Evolutionary conservation across 1,140 invertebrate genomes (phyloP), one percentile per base, ranked within the genome.

Genomic region (Zaprionus ornatus): DNA sequence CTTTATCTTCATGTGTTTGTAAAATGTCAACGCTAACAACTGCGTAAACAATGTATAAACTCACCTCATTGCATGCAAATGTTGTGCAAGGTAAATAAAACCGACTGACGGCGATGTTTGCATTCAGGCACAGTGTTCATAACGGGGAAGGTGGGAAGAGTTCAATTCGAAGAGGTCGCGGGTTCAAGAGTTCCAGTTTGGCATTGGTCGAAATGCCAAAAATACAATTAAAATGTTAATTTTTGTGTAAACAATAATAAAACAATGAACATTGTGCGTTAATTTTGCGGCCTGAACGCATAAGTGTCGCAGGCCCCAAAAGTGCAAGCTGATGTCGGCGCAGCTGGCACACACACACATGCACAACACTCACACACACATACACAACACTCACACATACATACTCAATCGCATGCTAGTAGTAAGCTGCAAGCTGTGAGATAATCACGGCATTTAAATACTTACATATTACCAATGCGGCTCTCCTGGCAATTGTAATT

Each of bases 171-270:
- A 45, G 40, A 45, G 37, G 5, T n/a, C n/a, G n/a, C 1, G 40
- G n/a, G 40, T 17, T 17, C 40, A 17, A 42, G 15, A 17, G 5
- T 7, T 42, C 15, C 19, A 19, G 3, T 3, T 54, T 4, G 15
- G 6, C 7, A n/a, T 19, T 12, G n/a, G 27, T 50, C 21, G 17
- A 66, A 76, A 67, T 76, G 63, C 27, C 59, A 37, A 79, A 78
- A 80, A 79, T 79, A 71, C 79, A 80, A 80, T 79, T 80, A 80
- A 80, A 80, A 80, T 80, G 79, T 80, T 80, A 80, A 80, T 80
- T 80, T 80, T 68, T 78, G 66, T 45, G 57, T 50, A 67, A 72
- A 78, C 76, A 78, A 79, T 75, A 75, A 71, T 59, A 80, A 15
- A 76, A 67, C 68, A 80, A 71, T 75, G 66, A 56, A 65, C 68